Evolutionary conservation across 2,797 vertebrate species (phyloP).

Genomic region (Remorina albescens): DNA sequence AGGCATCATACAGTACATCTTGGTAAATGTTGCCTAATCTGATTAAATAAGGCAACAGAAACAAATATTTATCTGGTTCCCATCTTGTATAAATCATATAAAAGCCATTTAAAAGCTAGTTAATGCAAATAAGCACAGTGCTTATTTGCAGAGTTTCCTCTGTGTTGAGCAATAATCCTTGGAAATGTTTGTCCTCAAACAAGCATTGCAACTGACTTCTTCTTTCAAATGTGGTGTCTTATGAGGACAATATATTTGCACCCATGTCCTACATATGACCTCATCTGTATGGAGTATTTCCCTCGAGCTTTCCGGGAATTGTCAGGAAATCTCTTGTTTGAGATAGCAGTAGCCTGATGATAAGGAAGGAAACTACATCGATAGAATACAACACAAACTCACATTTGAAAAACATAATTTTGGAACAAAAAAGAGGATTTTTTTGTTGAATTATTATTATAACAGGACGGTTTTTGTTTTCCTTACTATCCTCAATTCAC

Average conservation of each 20-base stretch:
- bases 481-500: background rate
- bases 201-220: background rate
- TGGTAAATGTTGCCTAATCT: background rate
- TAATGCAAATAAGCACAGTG: background rate
- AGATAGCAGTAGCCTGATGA: constrained; percentile 46
- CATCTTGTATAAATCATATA: background rate
- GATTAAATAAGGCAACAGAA: constrained; percentile 1
- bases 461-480: background rate
- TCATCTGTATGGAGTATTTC: constrained; percentile 5
- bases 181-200: background rate
- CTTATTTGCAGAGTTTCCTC: no score
- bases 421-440: no score
- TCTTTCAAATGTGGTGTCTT: background rate
- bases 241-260: constrained; percentile 14
- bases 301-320: constrained; percentile 28
- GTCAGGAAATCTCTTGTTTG: constrained; percentile 12
- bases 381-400: background rate
- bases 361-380: constrained; percentile 26
- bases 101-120: background rate
- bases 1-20: background rate
- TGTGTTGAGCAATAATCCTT: background rate
- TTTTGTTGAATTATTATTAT: no score
- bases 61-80: background rate
- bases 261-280: background rate
- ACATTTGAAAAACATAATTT: background rate